Evolutionary conservation across 2,797 vertebrate species (phyloP).

Genomic region (Cygnus olor): DNA sequence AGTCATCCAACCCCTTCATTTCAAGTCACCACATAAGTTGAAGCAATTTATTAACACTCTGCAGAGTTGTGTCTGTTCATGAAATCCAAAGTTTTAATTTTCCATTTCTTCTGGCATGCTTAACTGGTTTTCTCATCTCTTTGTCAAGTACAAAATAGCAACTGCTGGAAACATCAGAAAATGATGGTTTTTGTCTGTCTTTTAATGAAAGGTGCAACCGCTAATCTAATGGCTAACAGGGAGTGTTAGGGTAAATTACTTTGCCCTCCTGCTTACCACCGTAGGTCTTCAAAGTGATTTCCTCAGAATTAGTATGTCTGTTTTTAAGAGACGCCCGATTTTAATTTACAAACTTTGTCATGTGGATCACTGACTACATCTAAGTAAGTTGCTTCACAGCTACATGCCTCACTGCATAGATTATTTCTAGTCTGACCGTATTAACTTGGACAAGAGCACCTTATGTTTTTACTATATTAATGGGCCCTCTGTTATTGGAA

Average conservation of each 20-base stretch:
- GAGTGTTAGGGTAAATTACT: background rate
- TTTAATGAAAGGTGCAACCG: background rate
- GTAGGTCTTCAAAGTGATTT: background rate
- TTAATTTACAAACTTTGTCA: background rate
- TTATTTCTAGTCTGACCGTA: background rate
- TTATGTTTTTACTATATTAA: background rate
- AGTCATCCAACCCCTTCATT: background rate
- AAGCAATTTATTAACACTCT: constrained; percentile 6
- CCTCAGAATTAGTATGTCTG: background rate
- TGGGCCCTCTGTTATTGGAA: background rate
- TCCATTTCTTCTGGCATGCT: background rate
- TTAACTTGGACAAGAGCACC: background rate
- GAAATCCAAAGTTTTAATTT: constrained; percentile 16
- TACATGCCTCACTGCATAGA: background rate
- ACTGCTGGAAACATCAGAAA: background rate
- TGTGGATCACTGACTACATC: background rate
- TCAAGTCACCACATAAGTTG: background rate
- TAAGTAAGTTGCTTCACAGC: background rate
- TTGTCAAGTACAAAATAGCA: constrained; percentile 16
- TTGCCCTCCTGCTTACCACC: background rate
- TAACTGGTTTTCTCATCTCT: background rate
- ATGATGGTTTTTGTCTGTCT: background rate
- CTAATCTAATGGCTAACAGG: background rate
- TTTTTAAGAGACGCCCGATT: background rate
- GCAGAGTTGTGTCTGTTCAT: background rate